Base-by-base conservation (phyloP, 2,797 vertebrate genomes). In the Picus viridis region DNA sequence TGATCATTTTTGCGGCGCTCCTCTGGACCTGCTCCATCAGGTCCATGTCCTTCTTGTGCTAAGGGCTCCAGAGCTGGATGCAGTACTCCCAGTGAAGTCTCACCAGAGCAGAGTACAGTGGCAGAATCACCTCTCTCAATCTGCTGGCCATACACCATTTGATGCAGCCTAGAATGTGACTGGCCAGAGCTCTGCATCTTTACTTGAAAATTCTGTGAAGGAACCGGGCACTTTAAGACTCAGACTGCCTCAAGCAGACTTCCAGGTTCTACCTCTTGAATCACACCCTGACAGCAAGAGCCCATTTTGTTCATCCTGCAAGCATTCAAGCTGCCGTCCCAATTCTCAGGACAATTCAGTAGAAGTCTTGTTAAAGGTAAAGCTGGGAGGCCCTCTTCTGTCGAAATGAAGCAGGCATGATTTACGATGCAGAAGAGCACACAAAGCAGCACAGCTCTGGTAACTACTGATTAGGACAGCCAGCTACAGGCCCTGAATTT, bases 341-440 rank as follows among this genome's bases (percentile, higher is more conserved):
- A 34, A 17, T 68, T 68, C 75, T 49, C 64, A 57, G 62, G 12
- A 77, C 19, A 0, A 0, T 10, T 61, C 43, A 54, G 22, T 58
- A 68, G 47, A 49, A 3, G 10, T 14, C 45, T 77, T 0, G 0
- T 24, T 47, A 56, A 86, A 89, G 83, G 70, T 91, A 80, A 94
- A 81, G 6, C 53, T 73, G 79, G 79, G 76, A 95, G 93, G 91
- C 87, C 93, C 94, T 83, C 94, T 96, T 83, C 93, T 86, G 94
- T 91, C 1, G 0, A 59, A 81, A 72, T 1, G 36, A 59, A 87
- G 79, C 41, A 83, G 10, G 23, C 34, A 22, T 77, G 56, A 93
- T 80, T 65, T 85, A 87, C 47, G 24, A 67, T 56, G 77, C n/a
- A 56, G 47, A 58, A 70, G 13, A 54, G 30, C 71, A 73, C 14